Evolutionary conservation across 2,888 invertebrate species (phyloP), one percentile per base, ranked within the genome.

Genomic region (Hylaea fasciaria): DNA sequence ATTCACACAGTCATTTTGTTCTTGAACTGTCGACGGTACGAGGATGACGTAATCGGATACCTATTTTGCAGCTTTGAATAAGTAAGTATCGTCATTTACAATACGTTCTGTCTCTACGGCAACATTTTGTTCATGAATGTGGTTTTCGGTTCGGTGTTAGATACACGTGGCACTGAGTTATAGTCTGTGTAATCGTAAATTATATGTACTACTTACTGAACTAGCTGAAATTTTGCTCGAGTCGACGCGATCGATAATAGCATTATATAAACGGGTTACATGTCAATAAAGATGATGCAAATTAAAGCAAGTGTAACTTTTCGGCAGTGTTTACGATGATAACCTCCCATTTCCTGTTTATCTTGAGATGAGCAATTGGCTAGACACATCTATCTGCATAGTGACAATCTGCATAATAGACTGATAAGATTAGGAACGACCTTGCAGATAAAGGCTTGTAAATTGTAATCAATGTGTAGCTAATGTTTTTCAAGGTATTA

Each of bases 1-100:
- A 65, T 65, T 65, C 63, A 46, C 66, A 66, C 62, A 57, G 16
- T 59, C 39, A 60, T 62, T 58, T 60, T 44, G 59, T 29, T 49
- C 43, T 60, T 54, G 50, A 61, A 57, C 60, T 48, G 51, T 29
- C 43, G 17, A 32, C 28, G 46, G 45, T 52, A 22, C n/a, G 53
- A n/a, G 22, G 40, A 62, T 64, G 54, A 56, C 58, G 57, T 62
- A 28, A 63, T 40, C 41, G 17, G 35, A 47, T 47, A 45, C 45
- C 37, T n/a, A 45, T 28, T n/a, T n/a, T 29, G 17, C 52, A 45
- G 13, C 45, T 45, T 29, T 13, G 29, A n/a, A n/a, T n/a, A n/a
- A n/a, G 13, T 28, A 29, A 11, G 44, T 22, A 2, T 0, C 22
- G 2, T n/a, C 10, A 37, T 37, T 37, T 32, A 7, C 32, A 32